Percentiles rank a stretch among this genome's conserved stretches.
phyloP scores from a whole-genome alignment of 2,888 invertebrate species.

The Stramonita haemastoma region DNA sequence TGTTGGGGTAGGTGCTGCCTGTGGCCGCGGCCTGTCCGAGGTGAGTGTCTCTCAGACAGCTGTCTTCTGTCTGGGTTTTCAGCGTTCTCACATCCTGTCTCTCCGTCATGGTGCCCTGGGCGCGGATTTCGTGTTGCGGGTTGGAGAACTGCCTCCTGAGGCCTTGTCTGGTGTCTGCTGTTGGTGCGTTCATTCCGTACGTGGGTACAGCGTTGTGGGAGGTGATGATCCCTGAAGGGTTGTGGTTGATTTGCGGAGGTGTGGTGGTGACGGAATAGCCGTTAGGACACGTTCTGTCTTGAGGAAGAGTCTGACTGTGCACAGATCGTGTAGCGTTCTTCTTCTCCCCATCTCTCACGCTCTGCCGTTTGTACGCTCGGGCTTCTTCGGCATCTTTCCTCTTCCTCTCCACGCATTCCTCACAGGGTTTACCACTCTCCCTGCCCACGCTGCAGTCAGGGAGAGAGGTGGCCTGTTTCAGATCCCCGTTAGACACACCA shows the following conservation, averaged over 20 bases:
- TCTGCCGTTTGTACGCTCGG: slow-evolving; percentile 1
- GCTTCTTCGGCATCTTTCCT: not conserved
- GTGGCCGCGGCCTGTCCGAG: slow-evolving; percentile 19
- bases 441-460: not conserved
- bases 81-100: slow-evolving; percentile 43
- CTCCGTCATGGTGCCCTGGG: slow-evolving; percentile 55
- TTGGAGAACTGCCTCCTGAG: not conserved
- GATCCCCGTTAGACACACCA: not conserved
- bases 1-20: slow-evolving; percentile 34
- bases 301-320: slow-evolving; percentile 14
- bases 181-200: not conserved
- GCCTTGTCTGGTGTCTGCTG: not conserved
- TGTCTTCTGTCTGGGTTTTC: slow-evolving; percentile 52
- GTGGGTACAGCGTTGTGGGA: slow-evolving; percentile 7
- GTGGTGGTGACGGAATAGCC: not conserved
- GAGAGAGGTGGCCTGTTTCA: not conserved
- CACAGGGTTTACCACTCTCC: slow-evolving; percentile 10
- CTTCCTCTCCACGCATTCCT: slow-evolving; percentile 26
- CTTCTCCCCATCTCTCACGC: not conserved
- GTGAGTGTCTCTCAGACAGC: slow-evolving; percentile 26
- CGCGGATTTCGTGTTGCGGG: slow-evolving; percentile 34
- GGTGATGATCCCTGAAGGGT: not conserved
- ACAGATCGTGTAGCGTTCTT: not conserved
- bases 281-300: not conserved
- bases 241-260: slow-evolving; percentile 2